phyloP scores from a whole-genome alignment of 2,888 invertebrate species.

The Zaprionus bogoriensis region DNA sequence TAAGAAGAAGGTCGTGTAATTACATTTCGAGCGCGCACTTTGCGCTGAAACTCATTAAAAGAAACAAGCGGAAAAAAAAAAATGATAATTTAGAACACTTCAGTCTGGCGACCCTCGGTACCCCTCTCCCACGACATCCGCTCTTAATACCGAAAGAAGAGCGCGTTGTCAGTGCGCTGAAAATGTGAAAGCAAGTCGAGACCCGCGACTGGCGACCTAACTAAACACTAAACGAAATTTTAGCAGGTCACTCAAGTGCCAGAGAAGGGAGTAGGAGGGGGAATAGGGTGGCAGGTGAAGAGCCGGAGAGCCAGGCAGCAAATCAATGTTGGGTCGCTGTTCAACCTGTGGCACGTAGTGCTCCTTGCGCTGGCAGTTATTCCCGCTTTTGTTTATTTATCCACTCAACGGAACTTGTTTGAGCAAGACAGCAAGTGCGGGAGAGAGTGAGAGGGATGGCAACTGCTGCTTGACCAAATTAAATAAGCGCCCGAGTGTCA shows the following conservation, averaged over 20 bases:
- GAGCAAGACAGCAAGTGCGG: conserved; percentile 4
- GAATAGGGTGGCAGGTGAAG: not conserved
- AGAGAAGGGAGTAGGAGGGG: not conserved
- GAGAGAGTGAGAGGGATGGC: not conserved
- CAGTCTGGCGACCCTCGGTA: conserved; percentile 43
- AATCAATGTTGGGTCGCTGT: conserved; percentile 44
- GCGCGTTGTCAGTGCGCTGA: conserved; percentile 36
- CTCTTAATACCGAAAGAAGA: conserved; percentile 45
- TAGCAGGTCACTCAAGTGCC: conserved; percentile 55
- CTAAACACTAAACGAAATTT: conserved; percentile 70
- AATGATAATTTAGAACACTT: conserved; percentile 66
- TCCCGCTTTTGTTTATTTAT: conserved; percentile 47
- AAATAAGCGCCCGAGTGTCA: conserved; percentile 54
- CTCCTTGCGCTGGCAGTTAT: conserved; percentile 26
- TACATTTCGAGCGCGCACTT: conserved; percentile 62
- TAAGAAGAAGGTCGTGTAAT: conserved; percentile 53
- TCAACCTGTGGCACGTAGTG: conserved; percentile 40
- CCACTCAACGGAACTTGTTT: conserved; percentile 21
- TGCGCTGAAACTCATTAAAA: conserved; percentile 64
- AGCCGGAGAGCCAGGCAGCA: conserved; percentile 12
- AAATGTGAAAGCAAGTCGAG: conserved; percentile 11
- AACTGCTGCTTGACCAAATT: conserved; percentile 36
- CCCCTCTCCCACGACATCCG: not conserved
- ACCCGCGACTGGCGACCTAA: conserved; percentile 41
- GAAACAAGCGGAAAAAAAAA: conserved; percentile 27